phyloP scores from a whole-genome alignment of 1,140 invertebrate species.

The Ctenoplectra terminalis region DNA sequence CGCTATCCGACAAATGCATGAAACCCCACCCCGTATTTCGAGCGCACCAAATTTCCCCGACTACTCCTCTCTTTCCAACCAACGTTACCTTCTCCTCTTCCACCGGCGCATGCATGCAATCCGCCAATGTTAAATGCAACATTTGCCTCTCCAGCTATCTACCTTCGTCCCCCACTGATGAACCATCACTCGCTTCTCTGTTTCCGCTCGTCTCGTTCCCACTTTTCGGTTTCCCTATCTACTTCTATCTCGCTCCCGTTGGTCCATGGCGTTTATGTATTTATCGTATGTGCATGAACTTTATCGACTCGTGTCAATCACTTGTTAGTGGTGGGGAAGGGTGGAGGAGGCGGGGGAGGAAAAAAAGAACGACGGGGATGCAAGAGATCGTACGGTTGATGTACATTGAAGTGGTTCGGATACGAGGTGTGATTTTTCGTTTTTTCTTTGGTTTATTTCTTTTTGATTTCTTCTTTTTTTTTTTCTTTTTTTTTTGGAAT shows the following conservation, averaged over 20 bases:
- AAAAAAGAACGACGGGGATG: slow-evolving; percentile 54
- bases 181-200: slow-evolving; percentile 19
- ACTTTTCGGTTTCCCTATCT: slow-evolving; percentile 10
- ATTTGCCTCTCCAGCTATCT: slow-evolving; percentile 67
- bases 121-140: slow-evolving; percentile 80
- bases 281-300: slow-evolving; percentile 76
- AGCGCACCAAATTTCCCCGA: slow-evolving; percentile 63
- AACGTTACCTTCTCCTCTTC: slow-evolving; percentile 42
- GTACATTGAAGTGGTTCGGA: slow-evolving; percentile 31
- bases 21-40: slow-evolving; percentile 62
- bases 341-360: not conserved
- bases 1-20: slow-evolving; percentile 77
- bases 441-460: not conserved
- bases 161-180: slow-evolving; percentile 51
- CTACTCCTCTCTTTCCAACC: slow-evolving; percentile 21
- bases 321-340: slow-evolving; percentile 27
- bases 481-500: not conserved
- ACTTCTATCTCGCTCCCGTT: slow-evolving; percentile 27
- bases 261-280: slow-evolving; percentile 56
- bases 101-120: slow-evolving; percentile 71
- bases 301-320: slow-evolving; percentile 81
- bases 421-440: slow-evolving; percentile 16
- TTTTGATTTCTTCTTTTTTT: not conserved
- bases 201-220: not conserved
- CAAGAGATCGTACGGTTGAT: slow-evolving; percentile 55